These are phyloP conservation scores for Prionchulus punctatus DNA, from an alignment of 2,888 invertebrate species.

Conservation along the genomic window DNA sequence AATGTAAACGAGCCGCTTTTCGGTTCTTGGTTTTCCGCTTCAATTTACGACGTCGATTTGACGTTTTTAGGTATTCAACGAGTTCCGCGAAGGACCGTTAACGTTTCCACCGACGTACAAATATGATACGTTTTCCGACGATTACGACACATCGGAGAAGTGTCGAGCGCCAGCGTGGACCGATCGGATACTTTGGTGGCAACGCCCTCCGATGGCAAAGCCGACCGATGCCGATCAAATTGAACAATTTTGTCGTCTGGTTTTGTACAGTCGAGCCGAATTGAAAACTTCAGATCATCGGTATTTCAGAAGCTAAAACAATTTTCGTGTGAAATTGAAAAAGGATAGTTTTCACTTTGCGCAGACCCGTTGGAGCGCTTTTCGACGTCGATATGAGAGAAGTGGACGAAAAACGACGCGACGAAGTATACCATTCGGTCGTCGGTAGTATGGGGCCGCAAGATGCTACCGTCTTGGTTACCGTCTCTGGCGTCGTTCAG, in stretches of 20 bases:
- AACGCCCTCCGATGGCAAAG: slow-evolving; percentile 34
- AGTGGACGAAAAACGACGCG: slow-evolving; percentile 58
- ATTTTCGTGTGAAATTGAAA: no score
- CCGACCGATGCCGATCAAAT: neutral
- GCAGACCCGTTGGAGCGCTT: slow-evolving; percentile 45
- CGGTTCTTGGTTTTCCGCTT: neutral
- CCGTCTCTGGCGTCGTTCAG: slow-evolving; percentile 31
- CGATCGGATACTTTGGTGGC: slow-evolving; percentile 81
- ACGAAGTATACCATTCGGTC: slow-evolving; percentile 50
- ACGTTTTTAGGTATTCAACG: slow-evolving; percentile 55
- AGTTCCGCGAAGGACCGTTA: slow-evolving; percentile 77
- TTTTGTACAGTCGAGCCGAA: slow-evolving; percentile 81
- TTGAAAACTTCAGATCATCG: slow-evolving; percentile 48
- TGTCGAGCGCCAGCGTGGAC: slow-evolving; percentile 95
- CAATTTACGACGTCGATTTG: neutral
- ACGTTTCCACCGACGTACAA: slow-evolving; percentile 92
- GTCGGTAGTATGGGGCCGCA: slow-evolving; percentile 59
- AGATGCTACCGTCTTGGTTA: slow-evolving; percentile 74
- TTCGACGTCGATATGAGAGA: slow-evolving; percentile 69
- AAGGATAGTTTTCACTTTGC: no score
- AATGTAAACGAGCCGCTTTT: neutral
- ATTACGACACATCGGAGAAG: slow-evolving; percentile 97
- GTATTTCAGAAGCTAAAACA: neutral
- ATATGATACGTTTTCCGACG: slow-evolving; percentile 93
- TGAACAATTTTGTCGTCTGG: neutral